Percentiles rank a stretch among this genome's conserved stretches.
phyloP scores from a whole-genome alignment of 1,140 invertebrate genomes.

The Drosophila saltans region DNA sequence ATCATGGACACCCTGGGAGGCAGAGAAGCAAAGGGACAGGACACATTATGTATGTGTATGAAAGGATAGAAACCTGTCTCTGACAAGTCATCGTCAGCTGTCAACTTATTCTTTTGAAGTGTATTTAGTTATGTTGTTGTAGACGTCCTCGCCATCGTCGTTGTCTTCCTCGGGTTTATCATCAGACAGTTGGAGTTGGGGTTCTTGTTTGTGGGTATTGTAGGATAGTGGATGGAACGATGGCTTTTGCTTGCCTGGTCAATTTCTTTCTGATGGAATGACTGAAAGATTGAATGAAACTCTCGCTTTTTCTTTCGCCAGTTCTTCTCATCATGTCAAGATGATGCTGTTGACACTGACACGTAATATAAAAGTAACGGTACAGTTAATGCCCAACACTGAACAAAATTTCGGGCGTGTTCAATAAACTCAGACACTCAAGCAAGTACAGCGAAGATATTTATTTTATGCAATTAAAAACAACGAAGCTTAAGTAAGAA shows the following conservation, averaged over 20 bases:
- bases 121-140: slow-evolving; percentile 74
- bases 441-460: no score
- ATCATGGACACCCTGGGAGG: no score
- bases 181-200: slow-evolving; percentile 17
- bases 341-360: slow-evolving; percentile 80
- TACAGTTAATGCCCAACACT: slow-evolving; percentile 68
- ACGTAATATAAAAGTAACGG: slow-evolving; percentile 77
- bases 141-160: slow-evolving; percentile 27
- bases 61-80: slow-evolving; percentile 82
- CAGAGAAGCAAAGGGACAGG: slow-evolving; percentile 12
- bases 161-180: slow-evolving; percentile 28
- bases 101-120: slow-evolving; percentile 83
- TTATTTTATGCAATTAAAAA: no score
- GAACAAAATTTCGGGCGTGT: slow-evolving; percentile 71
- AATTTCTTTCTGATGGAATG: slow-evolving; percentile 52
- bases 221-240: not conserved
- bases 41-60: slow-evolving; percentile 59
- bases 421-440: slow-evolving; percentile 65
- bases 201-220: slow-evolving; percentile 6
- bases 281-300: slow-evolving; percentile 74
- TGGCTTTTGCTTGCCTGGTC: slow-evolving; percentile 51
- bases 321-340: slow-evolving; percentile 11
- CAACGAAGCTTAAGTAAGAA: slow-evolving; percentile 48
- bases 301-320: slow-evolving; percentile 4
- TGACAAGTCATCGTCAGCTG: slow-evolving; percentile 83